A percentile compares a stretch with the other conserved stretches of the same genome.
Conservation (phyloP, 2,797 vertebrate genomes). For the Furcifer pardalis region DNA sequence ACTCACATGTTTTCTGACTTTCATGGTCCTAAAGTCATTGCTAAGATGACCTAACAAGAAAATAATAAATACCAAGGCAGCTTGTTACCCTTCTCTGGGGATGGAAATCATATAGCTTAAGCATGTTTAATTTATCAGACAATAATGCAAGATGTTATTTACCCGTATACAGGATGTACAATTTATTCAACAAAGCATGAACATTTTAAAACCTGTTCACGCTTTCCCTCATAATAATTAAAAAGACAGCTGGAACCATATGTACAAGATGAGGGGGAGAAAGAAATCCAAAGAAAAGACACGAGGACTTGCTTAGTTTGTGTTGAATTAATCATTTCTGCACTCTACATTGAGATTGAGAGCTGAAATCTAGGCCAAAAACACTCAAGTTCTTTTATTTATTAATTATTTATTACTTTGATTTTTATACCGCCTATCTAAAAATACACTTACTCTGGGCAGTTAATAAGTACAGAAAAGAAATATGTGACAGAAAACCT, state of each 20-base stretch:
- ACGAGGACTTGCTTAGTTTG: not conserved
- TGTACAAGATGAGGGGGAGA: not conserved
- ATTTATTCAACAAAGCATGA: constrained; percentile 32
- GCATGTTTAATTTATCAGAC: constrained; percentile 55
- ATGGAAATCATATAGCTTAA: constrained; percentile 17
- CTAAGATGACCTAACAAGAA: not conserved
- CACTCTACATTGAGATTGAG: not conserved
- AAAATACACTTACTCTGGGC: no score
- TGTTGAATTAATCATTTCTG: not conserved
- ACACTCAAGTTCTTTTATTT: not conserved
- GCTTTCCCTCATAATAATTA: constrained; percentile 37
- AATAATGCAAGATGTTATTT: constrained; percentile 45
- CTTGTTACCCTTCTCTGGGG: not conserved
- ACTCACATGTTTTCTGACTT: not conserved
- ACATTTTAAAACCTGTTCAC: constrained; percentile 28
- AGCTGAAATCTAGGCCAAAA: not conserved
- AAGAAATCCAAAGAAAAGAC: constrained; percentile 11
- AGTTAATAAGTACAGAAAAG: no score
- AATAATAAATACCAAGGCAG: constrained; percentile 24
- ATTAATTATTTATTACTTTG: no score
- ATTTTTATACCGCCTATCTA: no score
- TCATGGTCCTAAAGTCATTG: not conserved
- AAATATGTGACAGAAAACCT: no score
- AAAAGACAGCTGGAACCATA: constrained; percentile 32
- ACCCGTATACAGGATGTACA: not conserved